These are phyloP conservation scores for Podocnemis expansa DNA, from an alignment of 2,113 vertebrate genomes.

Conservation along the genomic window DNA sequence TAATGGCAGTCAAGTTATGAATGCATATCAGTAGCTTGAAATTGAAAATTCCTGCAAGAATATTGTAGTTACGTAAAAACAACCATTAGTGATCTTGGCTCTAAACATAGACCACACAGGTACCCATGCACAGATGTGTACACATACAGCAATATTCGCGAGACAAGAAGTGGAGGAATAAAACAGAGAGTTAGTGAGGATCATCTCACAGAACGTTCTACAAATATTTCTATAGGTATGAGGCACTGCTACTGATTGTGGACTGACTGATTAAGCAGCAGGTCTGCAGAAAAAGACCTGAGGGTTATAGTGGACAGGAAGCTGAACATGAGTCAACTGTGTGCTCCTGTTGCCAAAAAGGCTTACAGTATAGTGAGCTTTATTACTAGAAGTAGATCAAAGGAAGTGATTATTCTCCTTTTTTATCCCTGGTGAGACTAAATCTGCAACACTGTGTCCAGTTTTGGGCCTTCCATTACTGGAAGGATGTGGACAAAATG, in stretches of 20 bases:
- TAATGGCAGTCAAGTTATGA: background rate
- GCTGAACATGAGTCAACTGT: too few relatives aligned
- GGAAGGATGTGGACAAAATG: too few relatives aligned
- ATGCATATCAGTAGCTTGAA: background rate
- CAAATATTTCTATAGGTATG: background rate
- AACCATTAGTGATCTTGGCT: rapidly evolving
- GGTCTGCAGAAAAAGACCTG: too few relatives aligned
- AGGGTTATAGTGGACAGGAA: too few relatives aligned
- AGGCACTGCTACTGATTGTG: background rate
- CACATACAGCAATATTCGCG: background rate
- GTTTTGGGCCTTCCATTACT: too few relatives aligned
- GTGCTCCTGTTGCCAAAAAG: too few relatives aligned
- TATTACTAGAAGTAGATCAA: too few relatives aligned
- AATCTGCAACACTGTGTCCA: too few relatives aligned
- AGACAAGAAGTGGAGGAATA: background rate
- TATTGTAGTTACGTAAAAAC: rapidly evolving
- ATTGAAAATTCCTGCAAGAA: background rate
- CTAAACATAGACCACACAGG: background rate
- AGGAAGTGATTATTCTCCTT: too few relatives aligned
- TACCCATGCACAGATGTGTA: background rate
- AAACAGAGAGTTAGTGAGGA: background rate
- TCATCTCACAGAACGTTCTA: background rate
- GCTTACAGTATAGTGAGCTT: too few relatives aligned
- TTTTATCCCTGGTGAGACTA: too few relatives aligned
- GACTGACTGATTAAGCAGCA: too few relatives aligned